A percentile compares a stretch with the other conserved stretches of the same genome.
Evolutionary conservation across 2,888 invertebrate genomes (phyloP).

Genomic region (Microplitis manilae): DNA sequence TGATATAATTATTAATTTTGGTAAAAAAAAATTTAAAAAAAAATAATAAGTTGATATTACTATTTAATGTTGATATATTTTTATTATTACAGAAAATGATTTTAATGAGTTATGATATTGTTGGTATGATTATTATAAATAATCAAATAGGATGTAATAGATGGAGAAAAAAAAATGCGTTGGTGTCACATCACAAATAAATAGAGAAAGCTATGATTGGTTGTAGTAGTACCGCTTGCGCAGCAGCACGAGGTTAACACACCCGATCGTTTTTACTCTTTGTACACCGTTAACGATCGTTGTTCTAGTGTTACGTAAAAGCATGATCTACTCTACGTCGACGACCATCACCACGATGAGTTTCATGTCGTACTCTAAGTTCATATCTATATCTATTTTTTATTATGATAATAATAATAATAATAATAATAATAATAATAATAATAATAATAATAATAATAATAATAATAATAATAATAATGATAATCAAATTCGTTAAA

Average conservation of each 20-base stretch:
- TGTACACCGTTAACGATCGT: conserved; percentile 56
- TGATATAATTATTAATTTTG: too few relatives aligned
- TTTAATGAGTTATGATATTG: background rate
- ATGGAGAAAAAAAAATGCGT: conserved; percentile 7
- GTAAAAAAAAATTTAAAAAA: too few relatives aligned
- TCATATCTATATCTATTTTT: background rate
- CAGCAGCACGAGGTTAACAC: conserved; percentile 39
- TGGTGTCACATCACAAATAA: conserved; percentile 20
- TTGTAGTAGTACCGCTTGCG: conserved; percentile 30
- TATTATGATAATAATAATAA: background rate
- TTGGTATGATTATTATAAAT: background rate
- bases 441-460: too few relatives aligned
- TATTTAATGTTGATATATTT: too few relatives aligned
- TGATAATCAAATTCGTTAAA: too few relatives aligned
- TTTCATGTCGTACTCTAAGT: background rate
- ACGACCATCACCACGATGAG: conserved; percentile 19
- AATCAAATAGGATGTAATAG: conserved; percentile 5
- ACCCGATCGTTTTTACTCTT: conserved; percentile 41
- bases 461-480: too few relatives aligned
- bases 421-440: too few relatives aligned
- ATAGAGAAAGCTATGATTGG: conserved; percentile 35
- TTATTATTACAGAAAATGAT: background rate
- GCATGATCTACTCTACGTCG: conserved; percentile 42
- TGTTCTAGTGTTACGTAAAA: conserved; percentile 60
- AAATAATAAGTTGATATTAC: too few relatives aligned